Evolutionary conservation across 2,888 invertebrate genomes (phyloP).

Genomic region (Digitonthophagus gazella): DNA sequence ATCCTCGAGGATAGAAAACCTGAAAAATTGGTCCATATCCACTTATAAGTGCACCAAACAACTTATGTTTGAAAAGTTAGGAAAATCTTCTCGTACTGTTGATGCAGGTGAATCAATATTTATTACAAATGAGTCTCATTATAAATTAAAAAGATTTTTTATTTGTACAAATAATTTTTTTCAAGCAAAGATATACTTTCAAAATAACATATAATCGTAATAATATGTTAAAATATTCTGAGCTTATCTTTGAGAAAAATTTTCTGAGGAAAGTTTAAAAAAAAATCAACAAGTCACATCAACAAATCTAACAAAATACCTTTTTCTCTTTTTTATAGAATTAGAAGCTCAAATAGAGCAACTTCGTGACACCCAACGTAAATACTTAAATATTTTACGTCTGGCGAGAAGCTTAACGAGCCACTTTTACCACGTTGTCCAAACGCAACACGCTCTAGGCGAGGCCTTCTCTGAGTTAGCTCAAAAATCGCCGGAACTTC

Average conservation of each 20-base stretch:
- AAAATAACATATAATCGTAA: too few relatives aligned
- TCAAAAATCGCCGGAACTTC: conserved; percentile 93
- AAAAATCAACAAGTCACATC: too few relatives aligned
- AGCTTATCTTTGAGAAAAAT: too few relatives aligned
- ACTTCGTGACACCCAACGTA: conserved; percentile 89
- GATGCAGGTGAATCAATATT: conserved; percentile 86
- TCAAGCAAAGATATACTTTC: too few relatives aligned
- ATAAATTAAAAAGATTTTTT: conserved; percentile 1
- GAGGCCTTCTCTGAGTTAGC: conserved; percentile 94
- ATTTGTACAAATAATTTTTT: neutral
- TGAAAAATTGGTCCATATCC: conserved; percentile 96
- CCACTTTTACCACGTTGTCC: conserved; percentile 85
- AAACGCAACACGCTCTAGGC: conserved; percentile 84
- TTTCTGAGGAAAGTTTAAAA: too few relatives aligned
- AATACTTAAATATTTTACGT: conserved; percentile 84
- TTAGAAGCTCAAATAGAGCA: conserved; percentile 92
- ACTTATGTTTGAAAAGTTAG: conserved; percentile 92
- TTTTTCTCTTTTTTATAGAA: conserved; percentile 56
- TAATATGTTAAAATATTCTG: too few relatives aligned
- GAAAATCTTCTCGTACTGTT: conserved; percentile 87
- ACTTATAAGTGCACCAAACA: conserved; percentile 98
- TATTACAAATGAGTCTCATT: conserved; percentile 31
- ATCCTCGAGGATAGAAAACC: conserved; percentile 83
- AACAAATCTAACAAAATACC: too few relatives aligned
- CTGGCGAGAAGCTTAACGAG: conserved; percentile 81